phyloP scores from a whole-genome alignment of 2,888 invertebrate genomes.

The Microctonus aethiopoides region DNA sequence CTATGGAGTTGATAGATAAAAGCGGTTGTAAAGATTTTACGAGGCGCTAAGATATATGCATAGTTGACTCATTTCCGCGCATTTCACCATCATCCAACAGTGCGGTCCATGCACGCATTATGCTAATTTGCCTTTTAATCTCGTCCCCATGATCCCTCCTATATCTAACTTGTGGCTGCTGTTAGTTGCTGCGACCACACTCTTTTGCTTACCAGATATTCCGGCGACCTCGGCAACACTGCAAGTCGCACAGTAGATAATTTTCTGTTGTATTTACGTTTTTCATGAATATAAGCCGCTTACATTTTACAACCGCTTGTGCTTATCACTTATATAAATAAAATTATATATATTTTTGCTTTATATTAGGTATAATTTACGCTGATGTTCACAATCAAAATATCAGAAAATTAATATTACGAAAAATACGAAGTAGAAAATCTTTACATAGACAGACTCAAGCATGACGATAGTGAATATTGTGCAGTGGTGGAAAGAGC shows the following conservation, averaged over 20 bases:
- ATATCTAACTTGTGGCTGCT: slow-evolving; percentile 3
- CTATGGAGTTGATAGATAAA: slow-evolving; percentile 21
- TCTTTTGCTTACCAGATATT: slow-evolving; percentile 25
- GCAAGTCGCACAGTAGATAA: slow-evolving; percentile 18
- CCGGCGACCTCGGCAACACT: slow-evolving; percentile 30
- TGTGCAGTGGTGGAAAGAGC: slow-evolving; percentile 42
- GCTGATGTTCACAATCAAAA: too few relatives aligned
- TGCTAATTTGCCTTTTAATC: slow-evolving; percentile 65
- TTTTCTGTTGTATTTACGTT: slow-evolving; percentile 23
- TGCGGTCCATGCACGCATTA: slow-evolving; percentile 54
- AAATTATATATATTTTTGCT: too few relatives aligned
- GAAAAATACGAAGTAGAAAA: slow-evolving; percentile 29
- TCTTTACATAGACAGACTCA: slow-evolving; percentile 29
- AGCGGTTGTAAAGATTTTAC: slow-evolving; percentile 25
- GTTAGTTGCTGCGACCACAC: slow-evolving; percentile 17
- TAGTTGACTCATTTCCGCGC: slow-evolving; percentile 15
- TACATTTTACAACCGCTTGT: slow-evolving; percentile 14
- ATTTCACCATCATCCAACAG: slow-evolving; percentile 15
- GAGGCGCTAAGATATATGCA: slow-evolving; percentile 15
- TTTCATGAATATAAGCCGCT: slow-evolving; percentile 26
- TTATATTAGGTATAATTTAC: too few relatives aligned
- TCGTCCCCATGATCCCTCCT: slow-evolving; percentile 46
- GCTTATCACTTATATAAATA: too few relatives aligned
- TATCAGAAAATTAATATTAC: slow-evolving; percentile 8
- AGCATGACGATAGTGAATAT: slow-evolving; percentile 32